These are phyloP conservation scores for Eupithecia subfuscata DNA, from an alignment of 2,888 invertebrate species.

Conservation along the genomic window DNA sequence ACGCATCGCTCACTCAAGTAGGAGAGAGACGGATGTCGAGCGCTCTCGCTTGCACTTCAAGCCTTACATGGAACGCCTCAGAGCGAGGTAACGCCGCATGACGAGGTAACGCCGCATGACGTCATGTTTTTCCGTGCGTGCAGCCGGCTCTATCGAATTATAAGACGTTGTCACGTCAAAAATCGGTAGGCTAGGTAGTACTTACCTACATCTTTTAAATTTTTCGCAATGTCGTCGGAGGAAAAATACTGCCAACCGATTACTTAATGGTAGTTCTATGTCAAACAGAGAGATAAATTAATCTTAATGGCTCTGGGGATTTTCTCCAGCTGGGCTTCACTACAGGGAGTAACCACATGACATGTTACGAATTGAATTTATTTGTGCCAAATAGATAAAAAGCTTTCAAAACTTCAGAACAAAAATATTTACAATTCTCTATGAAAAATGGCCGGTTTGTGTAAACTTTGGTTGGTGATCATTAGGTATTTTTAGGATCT, in stretches of 20 bases:
- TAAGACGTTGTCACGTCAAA: too few relatives aligned
- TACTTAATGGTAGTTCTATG: neutral
- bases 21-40: too few relatives aligned
- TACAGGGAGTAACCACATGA: neutral
- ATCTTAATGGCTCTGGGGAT: neutral
- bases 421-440: neutral
- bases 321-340: neutral
- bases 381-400: constrained; percentile 2
- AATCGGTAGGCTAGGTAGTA: too few relatives aligned
- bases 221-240: neutral
- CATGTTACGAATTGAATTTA: neutral
- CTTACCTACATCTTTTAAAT: neutral
- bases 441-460: neutral
- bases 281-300: neutral
- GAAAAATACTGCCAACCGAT: neutral
- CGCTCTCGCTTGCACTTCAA: too few relatives aligned
- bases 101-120: too few relatives aligned
- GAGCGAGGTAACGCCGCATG: too few relatives aligned
- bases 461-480: constrained; percentile 3
- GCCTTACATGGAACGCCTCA: too few relatives aligned
- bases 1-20: too few relatives aligned
- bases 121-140: too few relatives aligned
- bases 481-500: neutral
- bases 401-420: neutral
- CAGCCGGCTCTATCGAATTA: too few relatives aligned